These are phyloP conservation scores for Hipposideros armiger DNA, from an alignment of 2,113 vertebrate species.

Conservation along the genomic window DNA sequence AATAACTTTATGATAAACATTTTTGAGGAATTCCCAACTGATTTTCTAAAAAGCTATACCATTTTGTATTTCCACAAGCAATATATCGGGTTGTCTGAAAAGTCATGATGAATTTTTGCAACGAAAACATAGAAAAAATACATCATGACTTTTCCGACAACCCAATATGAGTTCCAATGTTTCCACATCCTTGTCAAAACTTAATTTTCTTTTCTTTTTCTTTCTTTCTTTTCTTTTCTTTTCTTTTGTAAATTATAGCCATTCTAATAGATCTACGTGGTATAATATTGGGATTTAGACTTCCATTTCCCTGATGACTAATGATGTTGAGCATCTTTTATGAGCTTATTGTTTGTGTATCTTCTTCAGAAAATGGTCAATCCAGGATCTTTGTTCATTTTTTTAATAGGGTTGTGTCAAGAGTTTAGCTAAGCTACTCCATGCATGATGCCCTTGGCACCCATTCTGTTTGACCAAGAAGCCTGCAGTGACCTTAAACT, in stretches of 20 bases:
- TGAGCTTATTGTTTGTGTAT: background rate
- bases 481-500: background rate
- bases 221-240: no score
- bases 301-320: background rate
- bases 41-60: background rate
- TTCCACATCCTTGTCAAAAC: background rate
- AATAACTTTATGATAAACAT: background rate
- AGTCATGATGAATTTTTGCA: no score
- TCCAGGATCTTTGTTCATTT: background rate
- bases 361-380: background rate
- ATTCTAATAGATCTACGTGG: background rate
- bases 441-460: background rate
- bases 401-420: background rate
- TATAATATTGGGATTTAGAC: background rate
- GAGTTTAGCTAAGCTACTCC: background rate
- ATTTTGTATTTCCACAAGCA: background rate
- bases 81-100: background rate
- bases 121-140: no score
- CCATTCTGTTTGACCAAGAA: background rate
- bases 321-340: background rate
- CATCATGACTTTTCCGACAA: no score
- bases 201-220: background rate
- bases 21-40: background rate
- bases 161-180: background rate
- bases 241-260: background rate